phyloP scores from a whole-genome alignment of 1,140 invertebrate genomes.

The Halictus rubicundus region DNA sequence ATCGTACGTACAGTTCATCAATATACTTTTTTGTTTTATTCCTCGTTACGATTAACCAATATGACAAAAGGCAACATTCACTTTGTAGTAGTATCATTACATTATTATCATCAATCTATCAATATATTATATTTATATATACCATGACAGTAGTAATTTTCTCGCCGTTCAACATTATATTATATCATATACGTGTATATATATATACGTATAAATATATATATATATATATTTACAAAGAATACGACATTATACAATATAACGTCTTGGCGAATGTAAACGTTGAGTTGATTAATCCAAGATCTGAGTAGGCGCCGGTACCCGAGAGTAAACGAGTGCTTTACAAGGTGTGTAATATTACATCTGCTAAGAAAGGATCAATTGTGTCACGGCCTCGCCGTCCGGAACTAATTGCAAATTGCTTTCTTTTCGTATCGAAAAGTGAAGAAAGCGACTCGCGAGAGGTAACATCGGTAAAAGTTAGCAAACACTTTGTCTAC shows the following conservation, averaged over 20 bases:
- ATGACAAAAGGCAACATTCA: conserved; percentile 72
- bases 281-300: conserved; percentile 14
- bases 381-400: conserved; percentile 7
- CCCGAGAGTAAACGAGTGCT: conserved; percentile 12
- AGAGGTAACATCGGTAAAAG: conserved; percentile 15
- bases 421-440: neutral
- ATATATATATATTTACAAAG: conserved; percentile 29
- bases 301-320: neutral
- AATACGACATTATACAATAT: conserved; percentile 20
- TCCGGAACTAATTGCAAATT: conserved; percentile 8
- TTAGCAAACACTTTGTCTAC: conserved; percentile 34
- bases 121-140: conserved; percentile 34
- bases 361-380: conserved; percentile 1
- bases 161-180: conserved; percentile 31
- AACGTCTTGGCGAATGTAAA: conserved; percentile 26
- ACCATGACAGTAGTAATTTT: conserved; percentile 57
- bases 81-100: conserved; percentile 65
- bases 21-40: conserved; percentile 48
- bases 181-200: too few species aligned
- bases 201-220: too few species aligned
- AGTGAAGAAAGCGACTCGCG: conserved; percentile 10
- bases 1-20: conserved; percentile 60
- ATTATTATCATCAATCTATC: conserved; percentile 65
- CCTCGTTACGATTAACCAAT: conserved; percentile 57
- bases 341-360: conserved; percentile 11